Evolutionary conservation across 2,888 invertebrate species (phyloP).

Genomic region (Hypomecis atomaria): DNA sequence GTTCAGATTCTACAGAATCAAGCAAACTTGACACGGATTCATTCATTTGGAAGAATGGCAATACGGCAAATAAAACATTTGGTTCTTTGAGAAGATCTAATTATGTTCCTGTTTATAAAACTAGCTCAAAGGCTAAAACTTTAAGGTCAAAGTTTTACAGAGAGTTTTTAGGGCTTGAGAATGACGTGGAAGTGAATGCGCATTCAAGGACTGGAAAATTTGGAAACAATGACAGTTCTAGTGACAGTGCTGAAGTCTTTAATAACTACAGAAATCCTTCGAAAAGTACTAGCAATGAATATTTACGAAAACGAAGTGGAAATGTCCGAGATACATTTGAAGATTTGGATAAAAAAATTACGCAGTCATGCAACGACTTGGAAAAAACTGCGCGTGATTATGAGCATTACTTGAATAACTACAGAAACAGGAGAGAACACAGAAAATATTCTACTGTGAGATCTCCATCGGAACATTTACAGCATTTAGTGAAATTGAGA

Average conservation of each 20-base stretch:
- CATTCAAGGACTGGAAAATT: slow-evolving; percentile 21
- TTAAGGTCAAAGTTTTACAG: slow-evolving; percentile 55
- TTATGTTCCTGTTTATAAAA: slow-evolving; percentile 59
- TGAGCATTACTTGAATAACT: slow-evolving; percentile 59
- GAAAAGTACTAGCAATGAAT: slow-evolving; percentile 2
- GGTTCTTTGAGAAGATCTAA: slow-evolving; percentile 44
- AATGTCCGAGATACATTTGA: slow-evolving; percentile 46
- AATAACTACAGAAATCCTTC: slow-evolving; percentile 45
- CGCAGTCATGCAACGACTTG: slow-evolving; percentile 64
- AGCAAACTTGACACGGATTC: slow-evolving; percentile 63
- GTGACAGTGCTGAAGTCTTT: slow-evolving; percentile 43
- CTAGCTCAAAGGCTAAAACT: slow-evolving; percentile 51
- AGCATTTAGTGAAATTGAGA: slow-evolving; percentile 83
- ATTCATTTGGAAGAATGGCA: slow-evolving; percentile 61
- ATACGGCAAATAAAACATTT: slow-evolving; percentile 40
- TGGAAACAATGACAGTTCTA: slow-evolving; percentile 39
- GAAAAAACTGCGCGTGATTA: slow-evolving; percentile 65
- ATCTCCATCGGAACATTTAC: slow-evolving; percentile 84
- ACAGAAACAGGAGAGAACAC: slow-evolving; percentile 41
- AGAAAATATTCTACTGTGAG: slow-evolving; percentile 39
- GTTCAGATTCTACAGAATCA: slow-evolving; percentile 61
- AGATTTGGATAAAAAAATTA: slow-evolving; percentile 60
- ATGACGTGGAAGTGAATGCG: slow-evolving; percentile 22
- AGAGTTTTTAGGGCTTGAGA: slow-evolving; percentile 58
- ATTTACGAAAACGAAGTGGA: slow-evolving; percentile 32